Conservation (phyloP, 2,888 invertebrate genomes). For the Hypsopygia costalis region DNA sequence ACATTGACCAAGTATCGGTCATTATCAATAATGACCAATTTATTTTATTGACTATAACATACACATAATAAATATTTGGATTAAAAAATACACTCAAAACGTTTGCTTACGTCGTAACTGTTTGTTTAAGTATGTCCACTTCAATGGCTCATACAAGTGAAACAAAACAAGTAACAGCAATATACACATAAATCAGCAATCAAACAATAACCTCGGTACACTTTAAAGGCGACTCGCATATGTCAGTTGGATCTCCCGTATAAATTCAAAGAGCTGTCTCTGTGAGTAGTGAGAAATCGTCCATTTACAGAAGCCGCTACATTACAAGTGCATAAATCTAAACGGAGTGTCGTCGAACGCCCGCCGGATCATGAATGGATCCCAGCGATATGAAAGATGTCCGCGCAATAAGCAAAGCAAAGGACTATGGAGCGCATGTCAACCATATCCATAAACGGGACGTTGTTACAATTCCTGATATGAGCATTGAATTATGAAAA, state of each 20-base stretch:
- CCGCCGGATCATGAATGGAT: conserved; percentile 56
- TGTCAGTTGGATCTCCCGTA: conserved; percentile 43
- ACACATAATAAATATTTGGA: no score
- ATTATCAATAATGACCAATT: no score
- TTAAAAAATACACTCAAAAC: no score
- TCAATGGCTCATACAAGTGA: background rate
- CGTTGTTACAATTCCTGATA: conserved; percentile 71
- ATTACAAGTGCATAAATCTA: conserved; percentile 71
- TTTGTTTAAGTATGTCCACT: no score
- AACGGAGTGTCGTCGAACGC: conserved; percentile 59
- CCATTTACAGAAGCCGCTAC: conserved; percentile 71
- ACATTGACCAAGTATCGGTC: no score
- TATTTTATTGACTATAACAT: no score
- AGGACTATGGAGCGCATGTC: conserved; percentile 47
- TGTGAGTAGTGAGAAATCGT: conserved; percentile 67
- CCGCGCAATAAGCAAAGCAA: conserved; percentile 42
- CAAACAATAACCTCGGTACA: conserved; percentile 59
- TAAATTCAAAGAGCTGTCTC: conserved; percentile 73
- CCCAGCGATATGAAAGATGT: conserved; percentile 64
- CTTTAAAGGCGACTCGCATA: conserved; percentile 48
- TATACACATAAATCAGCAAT: conserved; percentile 59
- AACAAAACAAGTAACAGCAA: conserved; percentile 9
- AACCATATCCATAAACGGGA: conserved; percentile 44
- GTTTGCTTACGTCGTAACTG: no score
- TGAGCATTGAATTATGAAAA: conserved; percentile 71